Evolutionary conservation across 2,888 invertebrate species (phyloP).

Genomic region (Caenorhabditis sp.): DNA sequence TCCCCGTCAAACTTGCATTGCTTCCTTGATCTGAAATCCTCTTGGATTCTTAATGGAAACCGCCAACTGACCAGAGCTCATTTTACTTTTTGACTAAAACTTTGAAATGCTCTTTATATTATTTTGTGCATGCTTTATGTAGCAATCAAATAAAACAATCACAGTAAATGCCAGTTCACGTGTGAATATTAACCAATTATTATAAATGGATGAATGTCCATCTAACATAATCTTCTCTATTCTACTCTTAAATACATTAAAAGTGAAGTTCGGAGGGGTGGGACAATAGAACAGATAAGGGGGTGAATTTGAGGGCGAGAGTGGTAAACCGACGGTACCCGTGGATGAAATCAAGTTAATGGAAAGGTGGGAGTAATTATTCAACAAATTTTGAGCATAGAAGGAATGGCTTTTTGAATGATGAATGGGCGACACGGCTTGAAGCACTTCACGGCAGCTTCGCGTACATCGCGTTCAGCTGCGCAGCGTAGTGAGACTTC

Average conservation of each 20-base stretch:
- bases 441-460: conserved; percentile 52
- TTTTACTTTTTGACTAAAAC: not conserved
- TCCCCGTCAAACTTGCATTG: too few relatives aligned
- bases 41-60: not conserved
- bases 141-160: conserved; percentile 47
- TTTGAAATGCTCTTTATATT: not conserved
- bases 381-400: conserved; percentile 19
- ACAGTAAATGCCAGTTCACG: conserved; percentile 55
- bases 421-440: not conserved
- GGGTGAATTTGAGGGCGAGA: not conserved
- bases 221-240: conserved; percentile 10
- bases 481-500: conserved; percentile 67
- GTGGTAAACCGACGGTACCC: conserved; percentile 32
- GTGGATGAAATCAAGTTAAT: conserved; percentile 51
- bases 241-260: conserved; percentile 30
- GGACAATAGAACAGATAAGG: conserved; percentile 1
- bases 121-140: conserved; percentile 7
- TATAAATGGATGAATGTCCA: not conserved
- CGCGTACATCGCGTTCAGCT: conserved; percentile 71
- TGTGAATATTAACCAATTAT: conserved; percentile 38
- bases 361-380: conserved; percentile 23
- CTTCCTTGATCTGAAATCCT: conserved; percentile 1
- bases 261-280: not conserved
- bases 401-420: conserved; percentile 6
- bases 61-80: conserved; percentile 10